Percentiles rank a stretch among this genome's conserved stretches.
Conservation (phyloP, 92 coral and sea anemone species). For the Chrysogorgia sp. region DNA sequence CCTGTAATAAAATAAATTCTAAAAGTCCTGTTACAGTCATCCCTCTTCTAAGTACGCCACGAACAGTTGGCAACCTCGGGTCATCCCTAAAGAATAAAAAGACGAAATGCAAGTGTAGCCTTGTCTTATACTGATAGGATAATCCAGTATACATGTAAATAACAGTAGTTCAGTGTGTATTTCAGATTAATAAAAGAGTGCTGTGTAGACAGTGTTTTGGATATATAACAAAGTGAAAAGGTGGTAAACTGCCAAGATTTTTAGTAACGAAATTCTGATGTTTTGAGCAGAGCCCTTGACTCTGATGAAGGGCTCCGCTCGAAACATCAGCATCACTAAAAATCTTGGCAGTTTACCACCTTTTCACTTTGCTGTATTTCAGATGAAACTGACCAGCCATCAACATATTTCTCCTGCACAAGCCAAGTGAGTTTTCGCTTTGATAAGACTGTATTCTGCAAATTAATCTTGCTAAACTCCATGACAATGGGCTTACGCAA, state of each 20-base stretch:
- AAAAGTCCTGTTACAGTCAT: slow-evolving; percentile 97
- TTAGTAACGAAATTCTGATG: no score
- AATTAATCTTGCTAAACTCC: slow-evolving; percentile 88
- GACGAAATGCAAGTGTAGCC: background rate
- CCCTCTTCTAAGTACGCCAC: slow-evolving; percentile 93
- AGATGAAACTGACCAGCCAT: slow-evolving; percentile 80
- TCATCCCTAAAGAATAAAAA: slow-evolving; percentile 73
- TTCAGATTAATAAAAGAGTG: no score
- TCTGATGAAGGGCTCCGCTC: no score
- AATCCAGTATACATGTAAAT: background rate
- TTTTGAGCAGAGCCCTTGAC: no score
- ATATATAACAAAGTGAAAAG: no score
- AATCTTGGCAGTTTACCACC: no score
- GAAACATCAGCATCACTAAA: no score
- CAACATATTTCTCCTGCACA: slow-evolving; percentile 90
- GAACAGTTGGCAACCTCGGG: slow-evolving; percentile 96
- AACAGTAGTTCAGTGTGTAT: no score
- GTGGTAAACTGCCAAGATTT: no score
- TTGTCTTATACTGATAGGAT: background rate
- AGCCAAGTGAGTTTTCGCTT: slow-evolving; percentile 89
- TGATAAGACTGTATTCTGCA: slow-evolving; percentile 94
- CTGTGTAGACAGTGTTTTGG: no score
- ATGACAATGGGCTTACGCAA: slow-evolving; percentile 78
- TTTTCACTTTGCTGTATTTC: no score
- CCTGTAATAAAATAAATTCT: slow-evolving; percentile 90